Evolutionary conservation across 2,888 invertebrate genomes (phyloP).

Genomic region (Caenorhabditis panamensis): DNA sequence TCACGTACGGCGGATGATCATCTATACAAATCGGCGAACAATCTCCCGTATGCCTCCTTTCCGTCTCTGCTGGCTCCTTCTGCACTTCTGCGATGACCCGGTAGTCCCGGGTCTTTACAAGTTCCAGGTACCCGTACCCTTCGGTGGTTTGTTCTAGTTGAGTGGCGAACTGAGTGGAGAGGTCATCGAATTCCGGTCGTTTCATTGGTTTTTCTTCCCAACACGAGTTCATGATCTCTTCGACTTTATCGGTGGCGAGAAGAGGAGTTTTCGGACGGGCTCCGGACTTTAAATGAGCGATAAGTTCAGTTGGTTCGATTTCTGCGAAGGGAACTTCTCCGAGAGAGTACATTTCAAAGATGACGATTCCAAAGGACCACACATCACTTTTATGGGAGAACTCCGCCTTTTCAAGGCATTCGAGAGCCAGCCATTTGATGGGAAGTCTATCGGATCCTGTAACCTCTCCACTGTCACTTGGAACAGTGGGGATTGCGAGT

Average conservation of each 20-base stretch:
- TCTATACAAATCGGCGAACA: conserved; percentile 47
- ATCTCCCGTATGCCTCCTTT: conserved; percentile 21
- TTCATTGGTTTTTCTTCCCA: conserved; percentile 74
- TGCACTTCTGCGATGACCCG: conserved; percentile 55
- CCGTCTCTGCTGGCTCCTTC: conserved; percentile 2
- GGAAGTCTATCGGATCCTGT: conserved; percentile 71
- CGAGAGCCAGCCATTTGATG: conserved; percentile 79
- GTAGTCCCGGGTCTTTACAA: conserved; percentile 66
- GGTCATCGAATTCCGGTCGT: conserved; percentile 76
- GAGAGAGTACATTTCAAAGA: conserved; percentile 79
- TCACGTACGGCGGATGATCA: conserved; percentile 49
- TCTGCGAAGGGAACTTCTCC: conserved; percentile 75
- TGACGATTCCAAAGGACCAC: conserved; percentile 77
- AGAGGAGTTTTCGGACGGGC: conserved; percentile 73
- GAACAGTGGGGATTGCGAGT: conserved; percentile 68
- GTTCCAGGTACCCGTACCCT: conserved; percentile 75
- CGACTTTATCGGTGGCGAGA: conserved; percentile 75
- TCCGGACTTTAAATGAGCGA: conserved; percentile 71
- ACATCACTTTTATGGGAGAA: conserved; percentile 77
- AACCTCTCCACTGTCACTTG: conserved; percentile 45
- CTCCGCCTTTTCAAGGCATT: conserved; percentile 72
- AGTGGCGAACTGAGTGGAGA: conserved; percentile 72
- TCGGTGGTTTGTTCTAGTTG: conserved; percentile 75
- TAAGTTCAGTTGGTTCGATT: conserved; percentile 73
- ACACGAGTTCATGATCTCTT: conserved; percentile 75